Evolutionary conservation across 2,888 invertebrate species (phyloP), one percentile per base, ranked within the genome.

Genomic region (Parascotia fuliginaria): DNA sequence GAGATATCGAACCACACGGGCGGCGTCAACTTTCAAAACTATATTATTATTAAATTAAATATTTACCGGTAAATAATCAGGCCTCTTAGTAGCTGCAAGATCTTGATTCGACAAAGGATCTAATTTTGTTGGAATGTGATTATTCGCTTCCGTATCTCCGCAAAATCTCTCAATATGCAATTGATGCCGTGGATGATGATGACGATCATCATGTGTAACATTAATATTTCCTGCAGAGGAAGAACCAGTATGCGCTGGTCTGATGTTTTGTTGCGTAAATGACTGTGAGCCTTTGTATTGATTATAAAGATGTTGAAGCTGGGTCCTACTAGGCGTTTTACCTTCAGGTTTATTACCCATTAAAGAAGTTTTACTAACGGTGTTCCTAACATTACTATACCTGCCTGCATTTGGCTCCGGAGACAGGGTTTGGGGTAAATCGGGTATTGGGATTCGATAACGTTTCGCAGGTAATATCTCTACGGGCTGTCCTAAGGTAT

Each of bases 261-360:
- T 70, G 19, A 85, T 55, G 54, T 81, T 85, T 64, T 89, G 89
- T 28, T 85, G 82, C 0, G 88, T 89, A 33, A 65, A 77, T 0
- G 89, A 89, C 2, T 88, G 87, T 6, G 89, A 88, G 3, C 88
- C 89, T 60, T 84, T 90, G 47, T 88, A 91, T 50, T 87, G 83
- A 32, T 88, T 84, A 49, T 91, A 90, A 9, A 89, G 75, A 28
- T 85, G 80, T 57, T 89, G 89, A 42, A 91, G 66, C 54, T 90
- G 89, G 64, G 59, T 79, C 57, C 75, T 85, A 49, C 89, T 89
- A 0, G 87, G 79, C 34, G 67, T 79, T 65, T 58, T 77, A 0
- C 79, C 83, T 2, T 74, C 29, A 4, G 80, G 65, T 32, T 57
- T 79, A 28, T 64, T 78, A 1, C 79, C 84, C 61, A 82, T 75